Percentiles rank a stretch among this genome's conserved stretches.
These are phyloP conservation scores for Diaperis boleti DNA, from an alignment of 2,888 invertebrate species.

Conservation along the genomic window DNA sequence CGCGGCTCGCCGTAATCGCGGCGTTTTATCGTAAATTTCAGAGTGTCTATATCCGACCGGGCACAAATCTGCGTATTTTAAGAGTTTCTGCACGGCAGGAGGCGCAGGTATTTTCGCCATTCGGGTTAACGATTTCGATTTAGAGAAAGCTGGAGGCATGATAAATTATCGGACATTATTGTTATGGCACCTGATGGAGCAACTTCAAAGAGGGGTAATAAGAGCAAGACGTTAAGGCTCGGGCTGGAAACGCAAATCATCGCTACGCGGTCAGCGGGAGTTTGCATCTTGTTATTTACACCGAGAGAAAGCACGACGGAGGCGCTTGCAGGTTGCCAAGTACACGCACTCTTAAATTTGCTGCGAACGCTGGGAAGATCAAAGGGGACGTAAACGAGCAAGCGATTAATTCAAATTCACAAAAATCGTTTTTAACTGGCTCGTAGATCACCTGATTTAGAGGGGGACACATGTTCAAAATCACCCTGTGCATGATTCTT, in stretches of 20 bases:
- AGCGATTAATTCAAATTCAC: no score
- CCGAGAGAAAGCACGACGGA: no score
- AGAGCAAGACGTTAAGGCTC: neutral
- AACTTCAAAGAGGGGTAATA: slow-evolving; percentile 9
- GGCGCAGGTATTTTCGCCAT: slow-evolving; percentile 22
- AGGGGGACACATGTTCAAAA: no score
- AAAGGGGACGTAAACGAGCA: no score
- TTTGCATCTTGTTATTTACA: no score
- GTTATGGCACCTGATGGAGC: slow-evolving; percentile 11
- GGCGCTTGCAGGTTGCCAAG: no score
- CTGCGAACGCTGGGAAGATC: no score
- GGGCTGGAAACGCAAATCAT: slow-evolving; percentile 6
- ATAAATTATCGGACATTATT: slow-evolving; percentile 23
- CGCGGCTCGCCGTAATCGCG: neutral
- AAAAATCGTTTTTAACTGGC: no score
- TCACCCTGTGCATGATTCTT: no score
- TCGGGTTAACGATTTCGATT: slow-evolving; percentile 26
- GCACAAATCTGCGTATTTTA: slow-evolving; percentile 25
- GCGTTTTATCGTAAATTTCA: neutral
- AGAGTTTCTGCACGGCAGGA: slow-evolving; percentile 25
- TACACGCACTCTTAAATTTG: no score
- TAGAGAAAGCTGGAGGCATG: slow-evolving; percentile 20
- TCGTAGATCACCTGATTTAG: no score
- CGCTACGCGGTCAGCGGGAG: neutral
- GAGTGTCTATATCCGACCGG: neutral